Percentiles rank a stretch among this genome's conserved stretches.
phyloP scores from a whole-genome alignment of 1,140 invertebrate species.

The Ceratina japonica region DNA sequence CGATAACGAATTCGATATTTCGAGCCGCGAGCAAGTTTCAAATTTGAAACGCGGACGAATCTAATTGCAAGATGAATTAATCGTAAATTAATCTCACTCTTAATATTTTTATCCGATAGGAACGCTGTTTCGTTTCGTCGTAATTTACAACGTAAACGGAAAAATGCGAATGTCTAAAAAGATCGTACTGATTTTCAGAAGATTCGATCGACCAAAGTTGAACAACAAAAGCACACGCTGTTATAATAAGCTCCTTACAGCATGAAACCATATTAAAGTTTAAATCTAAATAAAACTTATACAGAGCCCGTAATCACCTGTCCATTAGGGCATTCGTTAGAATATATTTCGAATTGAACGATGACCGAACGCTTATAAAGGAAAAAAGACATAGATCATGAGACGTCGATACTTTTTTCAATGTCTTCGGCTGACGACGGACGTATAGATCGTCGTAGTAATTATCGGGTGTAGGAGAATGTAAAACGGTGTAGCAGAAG shows the following conservation, averaged over 20 bases:
- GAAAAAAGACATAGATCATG: too few relatives aligned
- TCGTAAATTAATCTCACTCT: background rate
- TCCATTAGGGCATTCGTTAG: too few relatives aligned
- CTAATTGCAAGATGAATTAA: background rate
- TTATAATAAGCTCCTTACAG: slow-evolving; percentile 48
- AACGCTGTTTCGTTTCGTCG: background rate
- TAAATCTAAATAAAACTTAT: slow-evolving; percentile 36
- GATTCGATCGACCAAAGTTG: background rate
- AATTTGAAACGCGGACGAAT: background rate
- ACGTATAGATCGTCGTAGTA: background rate
- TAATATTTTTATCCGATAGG: background rate
- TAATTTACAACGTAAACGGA: background rate
- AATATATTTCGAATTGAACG: background rate
- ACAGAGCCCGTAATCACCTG: background rate
- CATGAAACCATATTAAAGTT: slow-evolving; percentile 53
- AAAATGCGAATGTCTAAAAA: background rate
- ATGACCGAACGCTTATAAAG: too few relatives aligned
- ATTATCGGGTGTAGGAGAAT: background rate
- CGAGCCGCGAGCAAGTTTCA: background rate
- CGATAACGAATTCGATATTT: slow-evolving; percentile 12
- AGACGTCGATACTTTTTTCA: background rate
- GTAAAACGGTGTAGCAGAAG: background rate
- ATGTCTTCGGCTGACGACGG: background rate
- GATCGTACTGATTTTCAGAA: background rate
- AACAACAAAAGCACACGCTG: slow-evolving; percentile 3